These are phyloP conservation scores for Paramisgurnus dabryanus DNA, from an alignment of 2,113 vertebrate genomes.

Conservation along the genomic window DNA sequence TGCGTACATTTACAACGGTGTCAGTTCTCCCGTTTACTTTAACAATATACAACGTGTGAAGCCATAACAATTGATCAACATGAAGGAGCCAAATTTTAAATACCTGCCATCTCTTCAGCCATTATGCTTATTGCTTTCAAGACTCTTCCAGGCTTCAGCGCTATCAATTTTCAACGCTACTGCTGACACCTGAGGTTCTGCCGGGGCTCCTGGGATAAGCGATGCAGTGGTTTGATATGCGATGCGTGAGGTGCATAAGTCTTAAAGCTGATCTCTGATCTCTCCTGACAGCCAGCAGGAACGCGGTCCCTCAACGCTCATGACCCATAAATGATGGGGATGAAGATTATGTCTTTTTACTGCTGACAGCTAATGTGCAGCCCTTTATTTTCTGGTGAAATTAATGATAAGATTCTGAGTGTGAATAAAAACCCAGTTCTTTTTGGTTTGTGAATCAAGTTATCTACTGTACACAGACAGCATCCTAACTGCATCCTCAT, in stretches of 20 bases:
- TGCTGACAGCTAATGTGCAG: neutral
- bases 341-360: neutral
- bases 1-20: neutral
- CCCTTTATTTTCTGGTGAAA: neutral
- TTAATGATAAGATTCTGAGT: neutral
- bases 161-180: constrained; percentile 7
- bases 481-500: neutral
- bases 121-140: neutral
- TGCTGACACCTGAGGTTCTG: neutral
- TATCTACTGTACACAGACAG: neutral
- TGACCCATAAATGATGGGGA: neutral
- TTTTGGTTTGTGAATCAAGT: neutral
- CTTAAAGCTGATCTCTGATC: neutral
- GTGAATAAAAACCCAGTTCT: neutral
- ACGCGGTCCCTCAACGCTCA: neutral
- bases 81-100: constrained; percentile 1
- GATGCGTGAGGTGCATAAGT: constrained; percentile 2
- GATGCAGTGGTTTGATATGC: constrained; percentile 1
- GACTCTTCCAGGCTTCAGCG: neutral
- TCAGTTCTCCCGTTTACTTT: too few species aligned
- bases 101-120: constrained; percentile 6
- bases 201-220: neutral
- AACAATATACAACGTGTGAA: neutral
- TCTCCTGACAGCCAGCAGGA: constrained; percentile 5
- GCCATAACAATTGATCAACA: neutral